phyloP scores from a whole-genome alignment of 2,888 invertebrate species.

The Caenorhabditis becei region DNA sequence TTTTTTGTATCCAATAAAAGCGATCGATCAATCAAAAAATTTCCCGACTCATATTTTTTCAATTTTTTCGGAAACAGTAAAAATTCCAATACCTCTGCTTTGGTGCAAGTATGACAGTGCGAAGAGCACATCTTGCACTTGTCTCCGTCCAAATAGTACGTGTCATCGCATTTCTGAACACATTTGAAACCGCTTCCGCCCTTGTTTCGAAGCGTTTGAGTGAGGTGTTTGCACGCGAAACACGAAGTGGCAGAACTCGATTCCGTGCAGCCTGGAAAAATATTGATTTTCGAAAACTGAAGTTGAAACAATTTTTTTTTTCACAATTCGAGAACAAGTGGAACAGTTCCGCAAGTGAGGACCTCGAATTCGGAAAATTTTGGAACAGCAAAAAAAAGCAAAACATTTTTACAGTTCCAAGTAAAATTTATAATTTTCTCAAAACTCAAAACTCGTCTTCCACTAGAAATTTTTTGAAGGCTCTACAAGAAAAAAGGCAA shows the following conservation, averaged over 20 bases:
- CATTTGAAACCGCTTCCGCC: slow-evolving; percentile 80
- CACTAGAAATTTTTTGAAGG: neutral
- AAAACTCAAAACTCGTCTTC: neutral
- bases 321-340: too few relatives aligned
- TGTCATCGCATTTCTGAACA: slow-evolving; percentile 79
- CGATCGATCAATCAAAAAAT: too few relatives aligned
- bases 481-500: too few relatives aligned
- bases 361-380: neutral
- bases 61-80: too few relatives aligned
- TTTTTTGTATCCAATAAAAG: too few relatives aligned
- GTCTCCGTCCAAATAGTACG: slow-evolving; percentile 78
- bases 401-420: neutral
- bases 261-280: slow-evolving; percentile 67
- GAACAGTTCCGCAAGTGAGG: too few relatives aligned
- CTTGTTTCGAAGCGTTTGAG: slow-evolving; percentile 77
- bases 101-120: slow-evolving; percentile 78
- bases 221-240: slow-evolving; percentile 79
- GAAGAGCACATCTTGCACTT: slow-evolving; percentile 78
- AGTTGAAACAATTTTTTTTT: neutral
- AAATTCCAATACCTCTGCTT: slow-evolving; percentile 70
- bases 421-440: neutral
- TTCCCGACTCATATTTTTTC: too few relatives aligned
- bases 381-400: neutral
- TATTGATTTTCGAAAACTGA: slow-evolving; percentile 1
- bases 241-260: slow-evolving; percentile 76